phyloP scores from a whole-genome alignment of 1,140 invertebrate genomes.

The Fopius arisanus region DNA sequence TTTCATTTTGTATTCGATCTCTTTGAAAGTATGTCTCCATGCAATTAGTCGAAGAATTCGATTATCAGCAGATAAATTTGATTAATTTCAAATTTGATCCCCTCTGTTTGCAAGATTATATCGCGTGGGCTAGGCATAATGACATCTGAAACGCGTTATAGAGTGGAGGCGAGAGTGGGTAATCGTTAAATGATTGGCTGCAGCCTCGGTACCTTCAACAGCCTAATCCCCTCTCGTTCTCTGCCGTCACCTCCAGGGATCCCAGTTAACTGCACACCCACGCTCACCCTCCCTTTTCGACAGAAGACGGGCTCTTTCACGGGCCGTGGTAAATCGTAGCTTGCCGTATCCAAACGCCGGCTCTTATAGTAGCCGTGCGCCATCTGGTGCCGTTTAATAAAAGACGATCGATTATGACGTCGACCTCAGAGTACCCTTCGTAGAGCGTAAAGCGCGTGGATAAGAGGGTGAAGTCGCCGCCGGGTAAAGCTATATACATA shows the following conservation, averaged over 20 bases:
- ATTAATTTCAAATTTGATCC: neutral
- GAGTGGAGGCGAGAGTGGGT: slow-evolving; percentile 54
- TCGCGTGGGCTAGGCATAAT: slow-evolving; percentile 44
- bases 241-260: slow-evolving; percentile 30
- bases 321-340: slow-evolving; percentile 35
- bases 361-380: slow-evolving; percentile 41
- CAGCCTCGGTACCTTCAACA: slow-evolving; percentile 40
- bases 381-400: slow-evolving; percentile 66
- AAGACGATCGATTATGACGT: slow-evolving; percentile 67
- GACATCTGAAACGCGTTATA: slow-evolving; percentile 58
- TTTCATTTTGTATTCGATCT: no score
- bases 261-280: slow-evolving; percentile 45
- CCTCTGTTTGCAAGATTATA: neutral
- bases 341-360: neutral
- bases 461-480: neutral
- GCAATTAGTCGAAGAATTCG: neutral
- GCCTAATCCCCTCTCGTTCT: slow-evolving; percentile 21
- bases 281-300: slow-evolving; percentile 39
- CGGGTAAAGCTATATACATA: neutral
- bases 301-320: slow-evolving; percentile 10
- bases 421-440: slow-evolving; percentile 56
- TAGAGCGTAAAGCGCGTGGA: slow-evolving; percentile 5
- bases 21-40: no score
- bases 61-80: neutral
- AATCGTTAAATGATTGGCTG: slow-evolving; percentile 64